These are phyloP conservation scores for Cantharis rufa DNA, from an alignment of 2,888 invertebrate genomes.

Conservation along the genomic window DNA sequence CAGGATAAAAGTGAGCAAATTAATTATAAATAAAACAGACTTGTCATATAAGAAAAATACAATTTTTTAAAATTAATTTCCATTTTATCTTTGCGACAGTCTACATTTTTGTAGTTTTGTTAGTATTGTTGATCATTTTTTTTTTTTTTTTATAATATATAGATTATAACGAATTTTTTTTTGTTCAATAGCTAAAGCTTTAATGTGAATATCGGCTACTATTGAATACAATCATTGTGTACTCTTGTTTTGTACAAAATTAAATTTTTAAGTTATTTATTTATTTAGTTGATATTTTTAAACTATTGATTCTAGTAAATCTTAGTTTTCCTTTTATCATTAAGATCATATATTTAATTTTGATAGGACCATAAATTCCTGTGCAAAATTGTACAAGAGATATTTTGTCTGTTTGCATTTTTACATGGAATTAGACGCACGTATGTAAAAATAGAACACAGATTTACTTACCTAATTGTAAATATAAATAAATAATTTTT, in stretches of 20 bases:
- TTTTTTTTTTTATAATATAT: no score
- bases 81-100: not conserved
- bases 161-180: not conserved
- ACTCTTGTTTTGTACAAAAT: not conserved
- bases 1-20: not conserved
- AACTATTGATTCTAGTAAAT: not conserved
- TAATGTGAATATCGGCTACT: not conserved
- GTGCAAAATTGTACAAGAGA: not conserved
- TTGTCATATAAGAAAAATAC: not conserved
- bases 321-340: not conserved
- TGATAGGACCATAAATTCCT: not conserved
- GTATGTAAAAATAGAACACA: constrained; percentile 23
- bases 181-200: not conserved
- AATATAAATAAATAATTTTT: constrained; percentile 32
- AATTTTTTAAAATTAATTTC: not conserved
- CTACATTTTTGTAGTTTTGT: not conserved
- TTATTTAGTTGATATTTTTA: not conserved
- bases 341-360: not conserved
- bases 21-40: not conserved
- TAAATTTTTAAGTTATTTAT: not conserved
- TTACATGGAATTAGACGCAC: constrained; percentile 25
- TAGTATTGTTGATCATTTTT: not conserved
- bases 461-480: constrained; percentile 31
- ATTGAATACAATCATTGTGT: not conserved
- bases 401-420: not conserved